Evolutionary conservation across 2,888 invertebrate genomes (phyloP), one percentile per base, ranked within the genome.

Genomic region (Lepidocyrtinus sp.): DNA sequence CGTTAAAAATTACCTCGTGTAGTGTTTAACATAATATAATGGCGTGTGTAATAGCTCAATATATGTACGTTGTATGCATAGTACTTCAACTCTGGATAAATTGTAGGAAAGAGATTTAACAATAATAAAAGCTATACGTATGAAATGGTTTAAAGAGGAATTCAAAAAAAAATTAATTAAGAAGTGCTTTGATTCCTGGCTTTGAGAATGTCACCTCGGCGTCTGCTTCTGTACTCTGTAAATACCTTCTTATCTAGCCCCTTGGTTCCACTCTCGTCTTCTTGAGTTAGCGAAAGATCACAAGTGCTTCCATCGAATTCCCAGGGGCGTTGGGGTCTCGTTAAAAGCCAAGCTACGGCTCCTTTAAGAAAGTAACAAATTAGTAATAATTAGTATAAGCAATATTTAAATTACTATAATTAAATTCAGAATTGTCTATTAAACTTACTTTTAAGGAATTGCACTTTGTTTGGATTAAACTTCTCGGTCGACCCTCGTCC

Each of bases 201-300:
- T 67, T 80, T 80, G 71, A 80, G 74, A 65, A 80, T 80, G 65
- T 80, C 80, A 7, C 80, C 75, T 50, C 80, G 69, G 46, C 75
- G 17, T 50, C 80, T 70, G 45, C 75, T 75, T 27, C 80, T 50
- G 71, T 80, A 80, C 45, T 80, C 80, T n/a, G 80, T 80, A 59
- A 80, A 80, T 1, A 80, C 80, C 71, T 80, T 80, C 75, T 80
- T 80, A 17, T 80, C 80, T n/a, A 80, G 59, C 36, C 36, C 79
- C 2, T 63, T 62, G 3, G 25, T 1, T 3, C 79, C 80, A 19
- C 26, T 50, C 64, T 80, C 80, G 50, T 80, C 80, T 5, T 80
- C 80, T 15, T 1, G 73, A 22, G 7, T 63, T 7, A 80, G 22
- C 24, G 36, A n/a, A 19, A 59, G 19, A 21, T 74, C 75, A 62